Percentiles rank a stretch among this genome's conserved stretches.
Conservation (phyloP, 2,113 vertebrate species). For the Clarias gariepinus region DNA sequence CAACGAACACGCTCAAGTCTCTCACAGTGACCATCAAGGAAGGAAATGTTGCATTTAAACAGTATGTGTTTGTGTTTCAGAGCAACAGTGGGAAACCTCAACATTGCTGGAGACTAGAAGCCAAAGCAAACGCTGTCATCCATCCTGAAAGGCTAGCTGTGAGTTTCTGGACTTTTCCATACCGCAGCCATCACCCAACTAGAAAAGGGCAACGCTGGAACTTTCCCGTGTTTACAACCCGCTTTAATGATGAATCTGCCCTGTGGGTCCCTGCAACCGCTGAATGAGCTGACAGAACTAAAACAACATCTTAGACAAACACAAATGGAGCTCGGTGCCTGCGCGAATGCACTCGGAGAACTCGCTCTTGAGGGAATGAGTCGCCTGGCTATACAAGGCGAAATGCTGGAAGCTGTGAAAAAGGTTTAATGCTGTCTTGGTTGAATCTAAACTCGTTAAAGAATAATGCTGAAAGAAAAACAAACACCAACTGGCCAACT, state of each 20-base stretch:
- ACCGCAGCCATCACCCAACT: slow-evolving; percentile 42
- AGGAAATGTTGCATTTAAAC: slow-evolving; percentile 16
- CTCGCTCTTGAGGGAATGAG: background rate
- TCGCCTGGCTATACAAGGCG: background rate
- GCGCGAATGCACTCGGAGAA: background rate
- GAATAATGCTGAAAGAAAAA: background rate
- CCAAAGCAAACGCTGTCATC: slow-evolving; percentile 50
- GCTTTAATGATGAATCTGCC: slow-evolving; percentile 30
- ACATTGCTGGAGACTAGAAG: slow-evolving; percentile 41
- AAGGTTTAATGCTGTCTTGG: background rate
- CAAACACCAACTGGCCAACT: background rate
- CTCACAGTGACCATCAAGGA: background rate
- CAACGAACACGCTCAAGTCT: slow-evolving; percentile 18
- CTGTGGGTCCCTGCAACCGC: slow-evolving; percentile 23
- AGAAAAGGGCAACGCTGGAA: slow-evolving; percentile 44
- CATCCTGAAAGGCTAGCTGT: slow-evolving; percentile 46
- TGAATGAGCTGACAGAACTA: slow-evolving; percentile 30
- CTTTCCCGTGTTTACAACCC: slow-evolving; percentile 47
- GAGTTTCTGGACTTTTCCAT: slow-evolving; percentile 58
- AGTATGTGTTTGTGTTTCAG: slow-evolving; percentile 19
- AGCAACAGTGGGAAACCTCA: slow-evolving; percentile 16
- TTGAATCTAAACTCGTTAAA: background rate
- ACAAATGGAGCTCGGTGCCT: slow-evolving; percentile 10
- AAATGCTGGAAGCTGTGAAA: background rate
- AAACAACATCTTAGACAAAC: slow-evolving; percentile 39